A percentile compares a stretch with the other conserved stretches of the same genome.
These are phyloP conservation scores for Rousettus leschenaultii DNA, from an alignment of 2,113 vertebrate species.

Conservation along the genomic window DNA sequence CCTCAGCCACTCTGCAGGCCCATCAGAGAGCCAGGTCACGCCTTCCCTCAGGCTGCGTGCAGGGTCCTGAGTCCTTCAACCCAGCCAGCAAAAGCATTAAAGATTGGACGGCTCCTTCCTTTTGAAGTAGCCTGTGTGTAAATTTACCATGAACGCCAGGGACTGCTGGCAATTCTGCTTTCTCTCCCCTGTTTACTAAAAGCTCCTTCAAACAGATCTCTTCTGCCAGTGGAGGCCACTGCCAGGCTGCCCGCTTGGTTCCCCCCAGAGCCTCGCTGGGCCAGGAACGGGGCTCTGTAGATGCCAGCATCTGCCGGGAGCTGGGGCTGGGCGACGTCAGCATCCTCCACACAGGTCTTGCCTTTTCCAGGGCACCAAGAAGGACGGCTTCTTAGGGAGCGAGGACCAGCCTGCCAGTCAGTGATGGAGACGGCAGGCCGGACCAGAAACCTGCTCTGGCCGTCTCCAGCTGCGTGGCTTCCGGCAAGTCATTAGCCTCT, in stretches of 20 bases:
- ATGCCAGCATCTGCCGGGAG: too few species aligned
- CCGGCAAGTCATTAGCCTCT: neutral
- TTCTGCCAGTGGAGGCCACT: neutral
- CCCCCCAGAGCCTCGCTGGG: neutral
- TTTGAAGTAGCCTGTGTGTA: slow-evolving; percentile 54
- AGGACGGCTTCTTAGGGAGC: neutral
- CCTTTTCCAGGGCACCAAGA: neutral
- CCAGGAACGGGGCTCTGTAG: neutral
- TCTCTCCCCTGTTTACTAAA: neutral
- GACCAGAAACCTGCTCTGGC: neutral
- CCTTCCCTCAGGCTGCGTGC: neutral
- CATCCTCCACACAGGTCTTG: fast-evolving
- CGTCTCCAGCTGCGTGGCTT: neutral
- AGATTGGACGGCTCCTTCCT: slow-evolving; percentile 44
- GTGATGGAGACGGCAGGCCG: neutral
- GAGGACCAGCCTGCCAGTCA: neutral
- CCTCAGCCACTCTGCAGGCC: too few species aligned
- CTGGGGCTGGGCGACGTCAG: fast-evolving
- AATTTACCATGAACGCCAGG: neutral
- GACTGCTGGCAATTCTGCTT: neutral
- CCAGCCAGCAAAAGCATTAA: slow-evolving; percentile 37
- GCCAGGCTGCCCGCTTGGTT: neutral
- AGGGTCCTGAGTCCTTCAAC: neutral
- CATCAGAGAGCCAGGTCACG: neutral
- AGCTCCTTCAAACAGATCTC: neutral